Evolutionary conservation across 1,140 invertebrate genomes (phyloP).

Genomic region (Eubasilissa regina): DNA sequence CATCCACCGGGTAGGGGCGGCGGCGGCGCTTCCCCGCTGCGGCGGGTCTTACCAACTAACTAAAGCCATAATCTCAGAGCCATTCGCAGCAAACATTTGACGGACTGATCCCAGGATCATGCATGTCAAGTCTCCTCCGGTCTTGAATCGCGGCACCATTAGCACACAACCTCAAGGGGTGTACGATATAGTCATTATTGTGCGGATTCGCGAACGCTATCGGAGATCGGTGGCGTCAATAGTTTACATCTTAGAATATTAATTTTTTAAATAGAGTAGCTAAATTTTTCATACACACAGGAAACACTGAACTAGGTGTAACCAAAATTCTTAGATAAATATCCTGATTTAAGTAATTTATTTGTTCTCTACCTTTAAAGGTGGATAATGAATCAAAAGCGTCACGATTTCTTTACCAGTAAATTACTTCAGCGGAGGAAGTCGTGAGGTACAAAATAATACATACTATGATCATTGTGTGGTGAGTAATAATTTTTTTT

Average conservation of each 20-base stretch:
- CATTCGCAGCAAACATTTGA: conserved; percentile 45
- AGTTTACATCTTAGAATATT: neutral
- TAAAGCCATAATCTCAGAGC: conserved; percentile 35
- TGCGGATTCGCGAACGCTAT: neutral
- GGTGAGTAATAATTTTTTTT: too few species aligned
- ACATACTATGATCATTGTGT: too few species aligned
- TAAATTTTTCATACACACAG: neutral
- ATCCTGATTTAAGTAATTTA: too few species aligned
- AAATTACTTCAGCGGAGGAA: too few species aligned
- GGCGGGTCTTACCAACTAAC: conserved; percentile 26
- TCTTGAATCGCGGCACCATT: neutral
- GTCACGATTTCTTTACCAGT: too few species aligned
- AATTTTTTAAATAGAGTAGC: neutral
- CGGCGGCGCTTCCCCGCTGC: conserved; percentile 3
- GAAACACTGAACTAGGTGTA: neutral
- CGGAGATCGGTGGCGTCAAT: conserved; percentile 9
- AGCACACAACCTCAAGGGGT: neutral
- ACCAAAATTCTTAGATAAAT: too few species aligned
- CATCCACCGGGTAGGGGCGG: conserved; percentile 25
- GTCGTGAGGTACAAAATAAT: too few species aligned
- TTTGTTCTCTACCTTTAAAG: too few species aligned
- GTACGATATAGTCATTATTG: neutral
- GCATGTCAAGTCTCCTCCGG: conserved; percentile 22
- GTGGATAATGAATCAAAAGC: too few species aligned
- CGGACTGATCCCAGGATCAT: conserved; percentile 51